Conservation (phyloP, 1,140 invertebrate genomes). For the Xylocopa sonorina region DNA sequence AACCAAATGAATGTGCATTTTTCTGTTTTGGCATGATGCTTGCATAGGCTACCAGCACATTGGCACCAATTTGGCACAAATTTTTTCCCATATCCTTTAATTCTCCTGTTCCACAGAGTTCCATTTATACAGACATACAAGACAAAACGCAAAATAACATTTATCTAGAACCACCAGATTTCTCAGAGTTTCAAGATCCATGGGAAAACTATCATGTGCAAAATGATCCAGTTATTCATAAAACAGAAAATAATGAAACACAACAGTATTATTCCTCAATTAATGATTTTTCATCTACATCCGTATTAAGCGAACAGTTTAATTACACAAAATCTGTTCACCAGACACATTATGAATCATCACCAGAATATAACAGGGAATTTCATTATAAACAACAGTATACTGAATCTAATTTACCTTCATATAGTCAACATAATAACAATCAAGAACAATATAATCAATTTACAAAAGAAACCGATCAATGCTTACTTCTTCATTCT, state of each 20-base stretch:
- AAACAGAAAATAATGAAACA: constrained; percentile 16
- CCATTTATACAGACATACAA: constrained; percentile 39
- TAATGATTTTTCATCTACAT: constrained; percentile 8
- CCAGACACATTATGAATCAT: constrained; percentile 1
- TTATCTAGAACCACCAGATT: constrained; percentile 58
- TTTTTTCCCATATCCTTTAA: constrained; percentile 57
- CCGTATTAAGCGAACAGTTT: constrained; percentile 17
- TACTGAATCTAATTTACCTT: not conserved
- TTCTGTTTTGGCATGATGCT: constrained; percentile 79
- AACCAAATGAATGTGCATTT: constrained; percentile 76
- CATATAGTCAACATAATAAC: constrained; percentile 6
- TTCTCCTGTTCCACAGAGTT: constrained; percentile 40
- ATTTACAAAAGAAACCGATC: constrained; percentile 1
- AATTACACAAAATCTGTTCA: not conserved
- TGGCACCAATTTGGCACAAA: constrained; percentile 80
- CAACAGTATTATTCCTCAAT: constrained; percentile 39
- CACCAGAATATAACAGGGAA: constrained; percentile 21
- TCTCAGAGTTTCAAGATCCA: constrained; percentile 83
- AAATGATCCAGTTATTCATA: constrained; percentile 48
- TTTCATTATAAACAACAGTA: constrained; percentile 23
- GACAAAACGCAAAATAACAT: constrained; percentile 47
- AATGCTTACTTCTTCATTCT: constrained; percentile 15
- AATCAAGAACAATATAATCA: constrained; percentile 28
- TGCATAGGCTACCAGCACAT: constrained; percentile 78
- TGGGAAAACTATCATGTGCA: constrained; percentile 81